Base-by-base conservation (phyloP, 2,797 vertebrate species). In the Myotis pilosus region DNA sequence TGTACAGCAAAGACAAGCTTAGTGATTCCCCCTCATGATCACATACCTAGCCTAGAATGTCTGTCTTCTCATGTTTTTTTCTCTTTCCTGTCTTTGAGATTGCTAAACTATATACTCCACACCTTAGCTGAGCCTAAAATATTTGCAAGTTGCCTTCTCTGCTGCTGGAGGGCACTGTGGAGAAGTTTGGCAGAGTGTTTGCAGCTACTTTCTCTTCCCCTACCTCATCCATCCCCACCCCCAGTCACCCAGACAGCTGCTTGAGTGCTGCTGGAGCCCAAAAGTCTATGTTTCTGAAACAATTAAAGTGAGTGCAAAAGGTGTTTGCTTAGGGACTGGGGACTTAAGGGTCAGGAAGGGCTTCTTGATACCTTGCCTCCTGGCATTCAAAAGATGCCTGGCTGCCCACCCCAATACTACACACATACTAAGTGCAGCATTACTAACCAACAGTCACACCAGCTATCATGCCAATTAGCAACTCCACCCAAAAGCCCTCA, bases 201-300 rank as follows among this genome's bases (percentile, higher is more conserved):
- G 3, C 16, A 16, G n/a, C 19, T 57, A 11, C 28, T 60, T 86
- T 64, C 51, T 49, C 76, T 55, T 80, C 23, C 25, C 41, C 33
- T 72, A 47, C 25, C 71, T 49, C 9, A 2, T 41, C 47, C 53
- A 41, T 20, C 30, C 36, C 74, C 20, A 33, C 57, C 25, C 53
- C 2, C 33, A 36, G 30, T 78, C 57, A 66, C 23, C 47, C 55
- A 80, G 68, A 64, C 62, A 79, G 69, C 69, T 68, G 74, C 57
- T 60, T n/a, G 15, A 76, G 86, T 30, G 60, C 47, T 44, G 53
- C 23, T 51, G 74, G 91, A 94, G 78, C 64, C 76, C 0, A 11
- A 33, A 94, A 86, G 82, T 84, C 89, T 80, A n/a, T n/a, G 8
- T 71, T 94, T 95, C 55, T 49, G 69, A 93, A 96, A 96, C 20